A percentile compares a stretch with the other conserved stretches of the same genome.
Evolutionary conservation across 2,797 vertebrate species (phyloP).

Genomic region (Pangasius krempfi): DNA sequence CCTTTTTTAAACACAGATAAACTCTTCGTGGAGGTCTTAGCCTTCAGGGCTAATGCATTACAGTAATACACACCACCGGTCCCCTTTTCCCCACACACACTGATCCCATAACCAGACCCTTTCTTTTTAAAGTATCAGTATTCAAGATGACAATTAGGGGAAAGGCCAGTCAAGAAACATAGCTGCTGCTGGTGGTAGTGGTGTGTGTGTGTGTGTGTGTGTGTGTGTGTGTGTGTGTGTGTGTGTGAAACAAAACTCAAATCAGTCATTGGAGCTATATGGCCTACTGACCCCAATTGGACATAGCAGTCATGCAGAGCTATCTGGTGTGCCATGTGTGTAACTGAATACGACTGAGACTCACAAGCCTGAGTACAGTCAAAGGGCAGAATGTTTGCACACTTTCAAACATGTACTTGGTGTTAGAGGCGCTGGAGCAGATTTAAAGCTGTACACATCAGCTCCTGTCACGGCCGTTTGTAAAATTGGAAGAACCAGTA

Average conservation of each 20-base stretch:
- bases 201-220: neutral
- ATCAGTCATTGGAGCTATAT: conserved; percentile 43
- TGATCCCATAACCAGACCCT: conserved; percentile 35
- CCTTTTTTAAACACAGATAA: conserved; percentile 23
- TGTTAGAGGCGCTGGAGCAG: conserved; percentile 10
- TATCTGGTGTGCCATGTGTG: conserved; percentile 48
- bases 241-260: conserved; percentile 26
- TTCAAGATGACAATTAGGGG: conserved; percentile 43
- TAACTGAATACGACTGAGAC: conserved; percentile 18
- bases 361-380: conserved; percentile 18
- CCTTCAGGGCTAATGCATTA: conserved; percentile 48
- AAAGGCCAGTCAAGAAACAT: conserved; percentile 35
- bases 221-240: conserved; percentile 18
- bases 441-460: neutral
- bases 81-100: conserved; percentile 1
- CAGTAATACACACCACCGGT: conserved; percentile 39
- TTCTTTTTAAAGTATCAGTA: conserved; percentile 35
- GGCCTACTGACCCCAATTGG: conserved; percentile 48
- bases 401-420: neutral
- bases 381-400: conserved; percentile 31
- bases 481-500: neutral
- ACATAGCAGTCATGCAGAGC: conserved; percentile 43
- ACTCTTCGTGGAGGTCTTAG: conserved; percentile 35
- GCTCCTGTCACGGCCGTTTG: neutral
- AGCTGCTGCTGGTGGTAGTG: neutral